Evolutionary conservation across 2,888 invertebrate genomes (phyloP), one percentile per base, ranked within the genome.

Genomic region (Polylopha cassiicola): DNA sequence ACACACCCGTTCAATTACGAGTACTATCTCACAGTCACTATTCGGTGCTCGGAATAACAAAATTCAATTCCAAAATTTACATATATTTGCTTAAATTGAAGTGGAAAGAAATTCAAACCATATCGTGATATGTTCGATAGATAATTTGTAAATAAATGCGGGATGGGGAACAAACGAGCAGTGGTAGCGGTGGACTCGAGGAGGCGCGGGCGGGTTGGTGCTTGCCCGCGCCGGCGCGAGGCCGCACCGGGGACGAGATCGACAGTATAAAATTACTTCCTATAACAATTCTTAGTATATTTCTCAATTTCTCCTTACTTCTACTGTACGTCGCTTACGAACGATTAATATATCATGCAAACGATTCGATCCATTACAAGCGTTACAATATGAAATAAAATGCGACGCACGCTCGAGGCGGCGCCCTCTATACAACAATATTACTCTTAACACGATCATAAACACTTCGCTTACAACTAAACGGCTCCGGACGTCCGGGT

Each of bases 221-320:
- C n/a, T n/a, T n/a, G n/a, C n/a, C 23, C 27, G 16, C 17, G 18
- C 7, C 15, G 11, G 13, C 24, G 6, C 17, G 17, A 9, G 10
- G 10, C 17, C 10, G 6, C 17, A 4, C 28, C 3, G 6, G 10
- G 15, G 9, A 6, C 11, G 60, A 57, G 51, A 47, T 59, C 61
- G 48, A 68, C 66, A 68, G 66, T 71, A 70, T 54, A 67, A 71
- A 74, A 73, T 64, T 66, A 65, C 55, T 54, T 59, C 53, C 65
- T 74, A 71, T 67, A 71, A 73, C 70, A 67, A 73, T 58, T 60
- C 55, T 59, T 61, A 64, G 50, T 61, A 62, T 51, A 51, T 59
- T 53, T 50, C 34, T 50, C 59, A 51, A 37, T 44, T 37, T 46
- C 49, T 43, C 22, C 55, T 62, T 57, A 61, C 42, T 18, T 39